A percentile compares a stretch with the other conserved stretches of the same genome.
Conservation (phyloP, 2,113 vertebrate genomes). For the Podarcis muralis region DNA sequence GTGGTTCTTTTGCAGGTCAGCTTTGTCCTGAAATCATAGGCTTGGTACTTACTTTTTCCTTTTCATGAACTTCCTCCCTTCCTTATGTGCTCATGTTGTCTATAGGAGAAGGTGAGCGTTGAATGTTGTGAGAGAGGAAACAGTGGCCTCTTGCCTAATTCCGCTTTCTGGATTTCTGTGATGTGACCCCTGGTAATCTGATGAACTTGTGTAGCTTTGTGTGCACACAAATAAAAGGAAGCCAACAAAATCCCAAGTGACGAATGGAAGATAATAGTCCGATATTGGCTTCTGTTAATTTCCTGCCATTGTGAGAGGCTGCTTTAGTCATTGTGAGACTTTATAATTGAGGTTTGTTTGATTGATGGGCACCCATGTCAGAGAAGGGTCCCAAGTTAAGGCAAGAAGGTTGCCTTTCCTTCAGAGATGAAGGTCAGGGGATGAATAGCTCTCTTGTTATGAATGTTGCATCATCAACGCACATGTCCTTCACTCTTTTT, state of each 20-base stretch:
- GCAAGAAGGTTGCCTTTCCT: neutral
- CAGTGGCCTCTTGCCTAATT: conserved; percentile 44
- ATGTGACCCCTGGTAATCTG: conserved; percentile 31
- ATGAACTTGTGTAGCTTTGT: neutral
- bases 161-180: conserved; percentile 48
- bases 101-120: neutral
- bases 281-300: conserved; percentile 58
- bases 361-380: neutral
- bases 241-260: conserved; percentile 41
- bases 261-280: conserved; percentile 44
- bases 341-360: conserved; percentile 30
- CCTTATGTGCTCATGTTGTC: neutral
- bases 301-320: conserved; percentile 65
- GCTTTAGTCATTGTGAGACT: conserved; percentile 18
- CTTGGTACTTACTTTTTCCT: neutral
- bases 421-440: conserved; percentile 28
- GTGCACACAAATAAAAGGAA: neutral
- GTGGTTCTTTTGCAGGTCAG: neutral
- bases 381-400: conserved; percentile 10
- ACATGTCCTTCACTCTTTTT: neutral
- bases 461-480: neutral
- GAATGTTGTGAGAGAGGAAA: conserved; percentile 5
- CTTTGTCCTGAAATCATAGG: neutral
- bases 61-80: neutral
- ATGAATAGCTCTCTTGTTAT: conserved; percentile 36